Evolutionary conservation across 1,140 invertebrate species (phyloP).

Genomic region (Drosophila kanapiae): DNA sequence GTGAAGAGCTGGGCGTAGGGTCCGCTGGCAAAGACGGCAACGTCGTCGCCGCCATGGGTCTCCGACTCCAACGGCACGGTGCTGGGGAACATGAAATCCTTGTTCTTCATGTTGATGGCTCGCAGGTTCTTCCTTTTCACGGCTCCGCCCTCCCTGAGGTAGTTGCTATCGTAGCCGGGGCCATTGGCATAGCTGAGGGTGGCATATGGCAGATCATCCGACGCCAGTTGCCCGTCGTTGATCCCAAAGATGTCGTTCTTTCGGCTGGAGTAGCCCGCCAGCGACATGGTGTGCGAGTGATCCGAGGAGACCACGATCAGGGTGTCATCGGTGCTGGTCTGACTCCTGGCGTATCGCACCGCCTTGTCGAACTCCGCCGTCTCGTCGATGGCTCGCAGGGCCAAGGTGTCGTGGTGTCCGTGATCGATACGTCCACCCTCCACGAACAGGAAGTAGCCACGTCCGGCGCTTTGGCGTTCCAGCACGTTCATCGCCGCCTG

Average conservation of each 20-base stretch:
- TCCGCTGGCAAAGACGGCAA: slow-evolving; percentile 87
- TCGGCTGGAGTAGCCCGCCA: slow-evolving; percentile 89
- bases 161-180: slow-evolving; percentile 86
- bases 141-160: slow-evolving; percentile 44
- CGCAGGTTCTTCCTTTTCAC: slow-evolving; percentile 65
- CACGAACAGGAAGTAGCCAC: slow-evolving; percentile 89
- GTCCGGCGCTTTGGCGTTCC: slow-evolving; percentile 89
- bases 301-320: slow-evolving; percentile 90
- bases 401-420: slow-evolving; percentile 89
- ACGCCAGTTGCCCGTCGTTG: slow-evolving; percentile 68
- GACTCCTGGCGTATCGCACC: slow-evolving; percentile 86
- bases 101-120: slow-evolving; percentile 78
- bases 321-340: slow-evolving; percentile 88
- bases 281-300: slow-evolving; percentile 89
- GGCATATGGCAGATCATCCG: slow-evolving; percentile 87
- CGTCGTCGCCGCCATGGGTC: slow-evolving; percentile 87
- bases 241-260: slow-evolving; percentile 89
- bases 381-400: slow-evolving; percentile 89
- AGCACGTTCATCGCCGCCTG: slow-evolving; percentile 90
- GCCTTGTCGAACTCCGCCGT: slow-evolving; percentile 90
- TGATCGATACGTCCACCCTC: slow-evolving; percentile 91
- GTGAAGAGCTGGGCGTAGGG: slow-evolving; percentile 89
- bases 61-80: slow-evolving; percentile 86
- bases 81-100: slow-evolving; percentile 86
- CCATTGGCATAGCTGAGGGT: slow-evolving; percentile 90